Conservation (phyloP, 2,888 invertebrate species). For the Hyppa rectilinea region DNA sequence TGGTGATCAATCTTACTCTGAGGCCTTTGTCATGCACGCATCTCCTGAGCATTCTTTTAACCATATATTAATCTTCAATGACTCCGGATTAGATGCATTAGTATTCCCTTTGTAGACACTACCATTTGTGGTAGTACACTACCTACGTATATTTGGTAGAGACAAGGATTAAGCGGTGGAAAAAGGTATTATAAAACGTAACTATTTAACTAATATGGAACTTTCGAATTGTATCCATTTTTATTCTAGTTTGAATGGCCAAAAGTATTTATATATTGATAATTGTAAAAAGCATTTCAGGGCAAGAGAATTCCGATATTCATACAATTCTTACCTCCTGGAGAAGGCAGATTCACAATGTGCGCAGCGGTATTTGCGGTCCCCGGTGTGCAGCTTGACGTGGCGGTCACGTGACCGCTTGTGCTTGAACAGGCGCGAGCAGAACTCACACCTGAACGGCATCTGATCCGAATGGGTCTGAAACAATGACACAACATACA, state of each 20-base stretch:
- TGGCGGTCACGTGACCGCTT: conserved; percentile 98
- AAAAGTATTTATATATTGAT: neutral
- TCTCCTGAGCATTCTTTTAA: conserved; percentile 78
- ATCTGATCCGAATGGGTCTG: conserved; percentile 98
- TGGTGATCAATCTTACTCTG: conserved; percentile 85
- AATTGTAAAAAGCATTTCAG: neutral
- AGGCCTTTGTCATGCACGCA: conserved; percentile 82
- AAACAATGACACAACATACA: conserved; percentile 79
- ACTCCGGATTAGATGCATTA: conserved; percentile 77
- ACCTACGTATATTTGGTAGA: conserved; percentile 20
- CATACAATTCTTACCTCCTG: conserved; percentile 92
- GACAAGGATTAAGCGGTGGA: conserved; percentile 23
- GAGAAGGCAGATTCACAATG: conserved; percentile 98
- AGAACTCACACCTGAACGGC: conserved; percentile 98
- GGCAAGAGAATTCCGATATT: neutral
- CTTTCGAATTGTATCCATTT: neutral
- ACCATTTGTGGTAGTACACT: conserved; percentile 24
- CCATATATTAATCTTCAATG: conserved; percentile 72
- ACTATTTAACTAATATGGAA: neutral
- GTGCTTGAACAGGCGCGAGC: conserved; percentile 98
- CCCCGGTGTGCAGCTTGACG: conserved; percentile 97
- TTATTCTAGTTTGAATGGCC: neutral
- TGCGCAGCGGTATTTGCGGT: conserved; percentile 96
- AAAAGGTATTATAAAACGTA: neutral
- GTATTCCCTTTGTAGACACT: conserved; percentile 70